Percentiles rank a stretch among this genome's conserved stretches.
These are phyloP conservation scores for Odontocolon sp. DNA, from an alignment of 2,888 invertebrate genomes.

Conservation along the genomic window DNA sequence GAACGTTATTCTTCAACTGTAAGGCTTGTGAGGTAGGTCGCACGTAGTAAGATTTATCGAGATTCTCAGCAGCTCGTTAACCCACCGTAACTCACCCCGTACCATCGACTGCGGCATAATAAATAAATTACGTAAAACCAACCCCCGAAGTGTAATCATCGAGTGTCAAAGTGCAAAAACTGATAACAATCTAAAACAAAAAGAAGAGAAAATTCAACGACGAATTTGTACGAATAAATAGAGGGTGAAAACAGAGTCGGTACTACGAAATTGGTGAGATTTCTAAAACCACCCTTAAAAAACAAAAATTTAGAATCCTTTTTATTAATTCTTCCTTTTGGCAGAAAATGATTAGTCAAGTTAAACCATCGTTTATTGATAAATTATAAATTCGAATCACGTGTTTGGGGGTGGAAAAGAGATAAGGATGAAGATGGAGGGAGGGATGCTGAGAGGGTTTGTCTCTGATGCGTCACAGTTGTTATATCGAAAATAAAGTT, in stretches of 20 bases:
- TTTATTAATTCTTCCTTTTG: background rate
- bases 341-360: background rate
- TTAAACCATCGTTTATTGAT: background rate
- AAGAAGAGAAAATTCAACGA: background rate
- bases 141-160: background rate
- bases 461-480: too few relatives aligned
- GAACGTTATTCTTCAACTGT: constrained; percentile 72
- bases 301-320: background rate
- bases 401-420: background rate
- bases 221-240: background rate
- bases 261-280: constrained; percentile 15
- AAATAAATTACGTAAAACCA: background rate
- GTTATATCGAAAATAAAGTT: too few relatives aligned
- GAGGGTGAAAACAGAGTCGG: constrained; percentile 24
- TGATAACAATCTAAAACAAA: background rate
- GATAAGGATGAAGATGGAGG: background rate
- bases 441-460: constrained; percentile 1
- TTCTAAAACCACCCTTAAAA: constrained; percentile 19
- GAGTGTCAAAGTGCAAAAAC: constrained; percentile 10
- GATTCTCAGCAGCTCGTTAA: background rate
- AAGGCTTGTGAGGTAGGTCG: constrained; percentile 74
- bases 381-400: background rate
- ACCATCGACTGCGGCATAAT: background rate
- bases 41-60: constrained; percentile 32
- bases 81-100: constrained; percentile 12